Base-by-base conservation (phyloP, 2,888 invertebrate species). In the Zaprionus obscuricornis region DNA sequence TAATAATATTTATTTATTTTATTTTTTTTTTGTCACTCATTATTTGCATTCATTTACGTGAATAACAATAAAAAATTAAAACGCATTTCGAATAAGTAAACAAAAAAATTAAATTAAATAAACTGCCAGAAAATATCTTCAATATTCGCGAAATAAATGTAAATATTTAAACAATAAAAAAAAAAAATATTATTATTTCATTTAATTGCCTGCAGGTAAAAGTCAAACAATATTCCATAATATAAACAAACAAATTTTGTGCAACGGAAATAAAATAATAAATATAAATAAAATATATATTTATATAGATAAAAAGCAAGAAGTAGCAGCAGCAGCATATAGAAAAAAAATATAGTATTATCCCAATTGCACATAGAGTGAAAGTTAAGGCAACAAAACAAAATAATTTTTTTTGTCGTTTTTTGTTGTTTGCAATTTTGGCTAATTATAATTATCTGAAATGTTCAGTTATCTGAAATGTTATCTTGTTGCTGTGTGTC, bases 141-240 rank as follows among this genome's bases (percentile, higher is more conserved):
- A 45, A 66, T 33, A 8, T 27, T 18, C 39, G 11, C 29, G n/a
- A n/a, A 43, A 55, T 47, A 37, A 40, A 59, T 39, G 43, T 31
- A 68, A 74, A 77, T 77, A 68, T 81, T 74, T 76, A 62, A 67
- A 43, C 56, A 5, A 5, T 22, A 57, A 17, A 36, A 47, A 56
- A 74, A 60, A n/a, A n/a, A n/a, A n/a, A n/a, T n/a, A n/a, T n/a
- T n/a, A n/a, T 62, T 56, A 56, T 66, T 69, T 51, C 66, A 66
- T 66, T 79, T 56, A 69, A 55, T 29, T 50, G 46, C 46, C 43
- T 24, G 13, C 6, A 24, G 47, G 50, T 36, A 40, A n/a, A n/a
- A n/a, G 16, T 17, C 40, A 49, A 55, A 31, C 17, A 60, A 40
- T 24, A n/a, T n/a, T n/a, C n/a, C n/a, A 17, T 24, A 24, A 24